Evolutionary conservation across 2,797 vertebrate genomes (phyloP), one percentile per base, ranked within the genome.

Genomic region (Lagorchestes hirsutus): DNA sequence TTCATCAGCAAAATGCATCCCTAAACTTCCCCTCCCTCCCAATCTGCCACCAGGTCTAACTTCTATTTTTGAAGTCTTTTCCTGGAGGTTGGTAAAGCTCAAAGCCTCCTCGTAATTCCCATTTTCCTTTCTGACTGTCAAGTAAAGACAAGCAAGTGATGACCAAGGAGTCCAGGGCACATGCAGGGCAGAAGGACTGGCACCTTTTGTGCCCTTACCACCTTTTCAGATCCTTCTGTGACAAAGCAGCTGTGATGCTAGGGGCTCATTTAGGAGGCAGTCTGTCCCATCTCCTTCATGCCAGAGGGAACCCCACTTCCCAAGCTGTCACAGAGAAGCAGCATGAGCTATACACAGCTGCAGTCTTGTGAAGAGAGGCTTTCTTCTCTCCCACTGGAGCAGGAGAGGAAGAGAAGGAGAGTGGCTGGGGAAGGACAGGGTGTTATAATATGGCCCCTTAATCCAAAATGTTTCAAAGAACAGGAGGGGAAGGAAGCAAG

Each of bases 401-500:
- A 11, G 74, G 62, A 90, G 1, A 2, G 50, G 92, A 55, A 59
- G 55, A n/a, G 50, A 22, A 56, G 92, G 27, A 1, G n/a, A 24
- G 8, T 40, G 74, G 58, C 56, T 54, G 92, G 90, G 14, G 40
- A 82, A 95, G 93, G 95, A 93, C 91, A 93, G 94, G 93, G 67
- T 24, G 28, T 91, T 55, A 6, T 18, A 91, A 28, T 31, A 0
- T 0, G 31, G 95, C 90, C 92, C 95, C 93, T 90, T 57, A 67
- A 92, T 91, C 74, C 74, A 54, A 46, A 90, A 58, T 94, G 92
- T 94, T 59, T 2, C 40, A 95, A 92, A 91, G 91, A 93, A 34
- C 54, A 10, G 56, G 93, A 90, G 91, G 94, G 91, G 95, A 97
- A 97, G 96, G 96, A 97, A 97, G 96, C 94, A 14, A 11, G n/a